Conservation (phyloP, 2,113 vertebrate genomes). For the Raja brachyura region DNA sequence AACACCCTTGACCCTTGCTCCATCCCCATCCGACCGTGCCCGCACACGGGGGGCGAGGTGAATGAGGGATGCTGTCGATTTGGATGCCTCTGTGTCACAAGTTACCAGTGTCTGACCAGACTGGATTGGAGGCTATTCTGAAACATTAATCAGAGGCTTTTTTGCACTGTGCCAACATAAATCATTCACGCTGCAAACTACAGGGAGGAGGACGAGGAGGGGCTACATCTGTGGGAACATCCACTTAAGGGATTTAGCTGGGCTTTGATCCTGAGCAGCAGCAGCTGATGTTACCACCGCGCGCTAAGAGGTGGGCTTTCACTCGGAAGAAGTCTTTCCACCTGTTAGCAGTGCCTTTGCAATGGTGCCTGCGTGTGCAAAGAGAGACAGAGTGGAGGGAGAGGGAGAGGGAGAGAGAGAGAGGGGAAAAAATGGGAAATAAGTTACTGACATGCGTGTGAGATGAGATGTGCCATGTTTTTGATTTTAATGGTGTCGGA, state of each 20-base stretch:
- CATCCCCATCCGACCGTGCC: not conserved
- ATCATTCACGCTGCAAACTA: not conserved
- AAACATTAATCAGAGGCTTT: not conserved
- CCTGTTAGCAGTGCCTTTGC: not conserved
- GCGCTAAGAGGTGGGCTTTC: constrained; percentile 7
- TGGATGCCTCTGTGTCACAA: not conserved
- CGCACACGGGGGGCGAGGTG: not conserved
- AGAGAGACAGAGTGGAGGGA: too few species aligned
- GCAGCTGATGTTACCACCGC: not conserved
- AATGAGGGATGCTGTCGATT: not conserved
- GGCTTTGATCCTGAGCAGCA: constrained; percentile 20
- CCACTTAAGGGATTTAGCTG: not conserved
- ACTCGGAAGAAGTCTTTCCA: constrained; percentile 7
- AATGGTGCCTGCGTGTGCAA: constrained; percentile 7
- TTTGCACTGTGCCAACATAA: not conserved
- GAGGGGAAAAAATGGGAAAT: not conserved
- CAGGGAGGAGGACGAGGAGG: not conserved
- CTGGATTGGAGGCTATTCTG: not conserved
- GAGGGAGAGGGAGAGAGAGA: too few species aligned
- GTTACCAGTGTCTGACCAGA: not conserved
- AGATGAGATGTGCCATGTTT: constrained; percentile 19
- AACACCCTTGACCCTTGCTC: not conserved
- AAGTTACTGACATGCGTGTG: not conserved
- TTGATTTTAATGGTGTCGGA: not conserved
- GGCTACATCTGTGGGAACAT: not conserved